phyloP scores from a whole-genome alignment of 2,113 vertebrate species.

The Mobula birostris region DNA sequence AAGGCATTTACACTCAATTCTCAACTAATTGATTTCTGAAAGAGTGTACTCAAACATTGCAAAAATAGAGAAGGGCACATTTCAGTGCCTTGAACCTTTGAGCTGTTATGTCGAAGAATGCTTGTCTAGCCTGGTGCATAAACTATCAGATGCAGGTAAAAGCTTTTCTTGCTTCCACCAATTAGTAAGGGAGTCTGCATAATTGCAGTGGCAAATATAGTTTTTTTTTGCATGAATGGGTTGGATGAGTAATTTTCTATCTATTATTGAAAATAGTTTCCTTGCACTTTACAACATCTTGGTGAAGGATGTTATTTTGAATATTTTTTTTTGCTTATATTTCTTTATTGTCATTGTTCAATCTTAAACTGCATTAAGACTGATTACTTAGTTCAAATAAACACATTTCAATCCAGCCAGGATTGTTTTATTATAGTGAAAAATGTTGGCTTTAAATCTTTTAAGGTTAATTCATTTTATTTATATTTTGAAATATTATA shows the following conservation, averaged over 20 bases:
- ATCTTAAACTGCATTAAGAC: neutral
- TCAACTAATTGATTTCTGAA: neutral
- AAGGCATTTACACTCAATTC: neutral
- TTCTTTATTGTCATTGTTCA: neutral
- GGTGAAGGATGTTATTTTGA: neutral
- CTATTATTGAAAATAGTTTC: conserved; percentile 8
- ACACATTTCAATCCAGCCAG: neutral
- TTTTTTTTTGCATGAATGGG: neutral
- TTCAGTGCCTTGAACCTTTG: conserved; percentile 1
- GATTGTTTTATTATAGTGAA: neutral
- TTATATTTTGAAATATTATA: neutral
- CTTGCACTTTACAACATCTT: neutral
- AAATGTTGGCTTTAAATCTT: neutral
- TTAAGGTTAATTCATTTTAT: neutral
- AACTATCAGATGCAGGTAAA: conserved; percentile 23
- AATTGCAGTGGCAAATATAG: conserved; percentile 3
- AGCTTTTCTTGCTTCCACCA: conserved; percentile 11
- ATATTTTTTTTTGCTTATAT: neutral
- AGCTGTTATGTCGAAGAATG: neutral
- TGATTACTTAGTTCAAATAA: neutral
- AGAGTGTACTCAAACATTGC: neutral
- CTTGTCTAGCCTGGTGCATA: neutral
- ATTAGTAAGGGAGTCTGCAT: neutral
- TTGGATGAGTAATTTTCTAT: neutral
- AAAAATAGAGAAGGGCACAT: conserved; percentile 4